phyloP scores from a whole-genome alignment of 2,888 invertebrate genomes.

The Microdon myrmicae region DNA sequence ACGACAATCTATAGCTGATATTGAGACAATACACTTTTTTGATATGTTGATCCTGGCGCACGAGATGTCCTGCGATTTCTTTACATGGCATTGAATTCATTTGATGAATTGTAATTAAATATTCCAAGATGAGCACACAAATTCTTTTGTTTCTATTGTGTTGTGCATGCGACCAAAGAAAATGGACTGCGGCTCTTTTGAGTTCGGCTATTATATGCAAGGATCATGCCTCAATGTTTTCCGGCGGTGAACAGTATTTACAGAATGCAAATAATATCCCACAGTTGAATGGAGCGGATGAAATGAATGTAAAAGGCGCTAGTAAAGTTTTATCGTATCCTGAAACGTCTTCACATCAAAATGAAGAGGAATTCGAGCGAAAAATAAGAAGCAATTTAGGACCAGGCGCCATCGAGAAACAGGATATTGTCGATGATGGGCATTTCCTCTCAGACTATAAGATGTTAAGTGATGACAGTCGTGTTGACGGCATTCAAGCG shows the following conservation, averaged over 20 bases:
- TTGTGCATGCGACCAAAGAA: slow-evolving; percentile 54
- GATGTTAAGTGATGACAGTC: slow-evolving; percentile 12
- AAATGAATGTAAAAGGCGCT: slow-evolving; percentile 4
- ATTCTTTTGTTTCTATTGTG: slow-evolving; percentile 53
- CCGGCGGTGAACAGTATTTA: slow-evolving; percentile 5
- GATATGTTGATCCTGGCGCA: no score
- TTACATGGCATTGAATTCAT: no score
- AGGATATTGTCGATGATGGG: slow-evolving; percentile 14
- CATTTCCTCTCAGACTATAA: slow-evolving; percentile 7
- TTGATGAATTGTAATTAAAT: slow-evolving; percentile 7
- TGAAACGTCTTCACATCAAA: slow-evolving; percentile 10
- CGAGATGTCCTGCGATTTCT: no score
- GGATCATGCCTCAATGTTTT: slow-evolving; percentile 3
- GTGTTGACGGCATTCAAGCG: no score
- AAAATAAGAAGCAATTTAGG: slow-evolving; percentile 13
- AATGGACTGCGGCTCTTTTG: slow-evolving; percentile 52
- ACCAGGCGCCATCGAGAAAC: not conserved
- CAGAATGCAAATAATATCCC: slow-evolving; percentile 2
- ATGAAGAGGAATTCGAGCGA: slow-evolving; percentile 3
- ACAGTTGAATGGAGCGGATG: slow-evolving; percentile 10
- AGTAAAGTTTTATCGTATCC: slow-evolving; percentile 12
- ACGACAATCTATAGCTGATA: no score
- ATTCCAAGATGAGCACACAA: slow-evolving; percentile 26
- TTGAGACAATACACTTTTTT: no score
- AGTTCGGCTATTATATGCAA: slow-evolving; percentile 14